These are phyloP conservation scores for Acropternis orthonyx DNA, from an alignment of 2,797 vertebrate genomes.

Conservation along the genomic window DNA sequence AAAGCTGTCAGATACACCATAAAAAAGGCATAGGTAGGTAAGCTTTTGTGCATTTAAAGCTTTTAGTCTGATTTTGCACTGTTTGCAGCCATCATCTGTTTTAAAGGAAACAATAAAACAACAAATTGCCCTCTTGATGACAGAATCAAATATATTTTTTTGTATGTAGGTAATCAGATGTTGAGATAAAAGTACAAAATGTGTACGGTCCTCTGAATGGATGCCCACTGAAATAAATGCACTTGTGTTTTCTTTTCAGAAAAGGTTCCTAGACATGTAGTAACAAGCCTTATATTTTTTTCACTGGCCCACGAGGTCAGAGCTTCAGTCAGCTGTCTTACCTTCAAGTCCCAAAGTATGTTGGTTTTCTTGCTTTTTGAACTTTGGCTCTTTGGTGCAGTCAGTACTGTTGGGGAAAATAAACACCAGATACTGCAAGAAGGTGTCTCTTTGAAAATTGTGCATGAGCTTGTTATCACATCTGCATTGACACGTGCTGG, in stretches of 20 bases:
- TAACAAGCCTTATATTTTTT: background rate
- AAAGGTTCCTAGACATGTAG: background rate
- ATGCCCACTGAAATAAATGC: background rate
- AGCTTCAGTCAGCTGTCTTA: background rate
- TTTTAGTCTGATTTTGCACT: slow-evolving; percentile 18
- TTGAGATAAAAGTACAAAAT: slow-evolving; percentile 16
- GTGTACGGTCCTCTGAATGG: background rate
- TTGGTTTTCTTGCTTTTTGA: background rate
- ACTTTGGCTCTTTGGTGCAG: background rate
- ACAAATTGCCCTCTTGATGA: slow-evolving; percentile 17
- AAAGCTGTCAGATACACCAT: background rate
- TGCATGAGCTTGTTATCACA: background rate
- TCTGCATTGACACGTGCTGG: background rate
- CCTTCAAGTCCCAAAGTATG: background rate
- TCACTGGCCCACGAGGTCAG: background rate
- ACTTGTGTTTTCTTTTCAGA: background rate
- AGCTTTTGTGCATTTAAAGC: background rate
- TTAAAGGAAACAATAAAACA: slow-evolving; percentile 17
- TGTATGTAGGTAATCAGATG: background rate
- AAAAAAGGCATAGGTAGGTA: background rate
- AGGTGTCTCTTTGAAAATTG: background rate
- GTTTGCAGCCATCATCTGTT: background rate
- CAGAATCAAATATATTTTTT: background rate
- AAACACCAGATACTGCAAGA: background rate
- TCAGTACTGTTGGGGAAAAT: background rate